phyloP scores from a whole-genome alignment of 2,888 invertebrate genomes.

The Unio delphinus region DNA sequence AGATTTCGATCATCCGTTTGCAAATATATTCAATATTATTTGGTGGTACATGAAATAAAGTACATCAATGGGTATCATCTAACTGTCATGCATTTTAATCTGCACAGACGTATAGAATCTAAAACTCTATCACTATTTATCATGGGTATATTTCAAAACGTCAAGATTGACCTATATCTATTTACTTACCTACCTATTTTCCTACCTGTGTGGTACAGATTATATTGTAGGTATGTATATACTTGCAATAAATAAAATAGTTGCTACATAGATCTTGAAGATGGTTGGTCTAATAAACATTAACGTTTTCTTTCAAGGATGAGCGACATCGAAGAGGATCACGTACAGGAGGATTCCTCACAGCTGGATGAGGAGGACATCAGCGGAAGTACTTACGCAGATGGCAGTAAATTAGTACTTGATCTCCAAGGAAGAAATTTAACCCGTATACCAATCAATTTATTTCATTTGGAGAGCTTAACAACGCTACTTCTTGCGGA shows the following conservation, averaged over 20 bases:
- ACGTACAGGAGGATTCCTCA: constrained; percentile 18
- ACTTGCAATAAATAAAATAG: neutral
- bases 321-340: constrained; percentile 10
- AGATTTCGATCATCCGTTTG: no score
- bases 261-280: neutral
- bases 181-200: no score
- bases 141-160: constrained; percentile 3
- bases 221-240: no score
- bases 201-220: no score
- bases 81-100: no score
- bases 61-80: no score
- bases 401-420: constrained; percentile 44
- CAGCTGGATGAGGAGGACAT: constrained; percentile 36
- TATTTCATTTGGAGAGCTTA: constrained; percentile 46
- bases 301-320: neutral
- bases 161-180: no score
- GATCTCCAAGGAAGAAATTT: constrained; percentile 44
- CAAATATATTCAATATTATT: no score
- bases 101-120: no score
- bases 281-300: neutral
- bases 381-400: constrained; percentile 36
- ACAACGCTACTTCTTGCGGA: constrained; percentile 53
- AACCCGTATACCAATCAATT: constrained; percentile 36
- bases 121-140: neutral
- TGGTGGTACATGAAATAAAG: no score